phyloP scores from a whole-genome alignment of 2,797 vertebrate genomes.

The Rhinoraja longicauda region DNA sequence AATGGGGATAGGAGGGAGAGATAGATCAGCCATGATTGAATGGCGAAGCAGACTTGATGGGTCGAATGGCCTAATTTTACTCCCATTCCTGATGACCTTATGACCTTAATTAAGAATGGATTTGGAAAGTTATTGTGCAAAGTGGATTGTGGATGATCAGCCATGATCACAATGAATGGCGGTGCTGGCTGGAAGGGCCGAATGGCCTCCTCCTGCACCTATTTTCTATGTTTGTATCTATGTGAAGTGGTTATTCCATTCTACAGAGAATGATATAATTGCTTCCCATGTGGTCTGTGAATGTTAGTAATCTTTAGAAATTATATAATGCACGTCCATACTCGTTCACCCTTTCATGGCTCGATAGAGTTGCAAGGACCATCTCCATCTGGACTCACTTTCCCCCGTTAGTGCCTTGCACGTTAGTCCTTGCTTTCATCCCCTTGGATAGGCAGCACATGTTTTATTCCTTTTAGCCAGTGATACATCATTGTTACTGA shows the following conservation, averaged over 20 bases:
- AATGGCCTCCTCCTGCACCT: no score
- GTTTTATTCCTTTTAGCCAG: neutral
- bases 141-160: no score
- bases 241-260: no score
- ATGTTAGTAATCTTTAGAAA: neutral
- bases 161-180: no score
- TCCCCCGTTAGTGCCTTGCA: neutral
- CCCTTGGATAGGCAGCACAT: neutral
- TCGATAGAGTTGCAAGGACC: neutral
- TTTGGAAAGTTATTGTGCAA: neutral
- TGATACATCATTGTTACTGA: neutral
- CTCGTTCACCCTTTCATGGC: neutral
- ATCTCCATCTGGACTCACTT: neutral
- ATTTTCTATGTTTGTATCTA: no score
- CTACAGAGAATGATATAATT: neutral
- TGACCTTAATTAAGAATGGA: neutral
- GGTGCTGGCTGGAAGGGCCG: no score
- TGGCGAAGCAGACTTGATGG: no score
- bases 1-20: no score
- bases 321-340: neutral
- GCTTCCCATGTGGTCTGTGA: neutral
- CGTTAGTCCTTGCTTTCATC: neutral
- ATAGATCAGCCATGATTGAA: no score
- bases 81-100: no score
- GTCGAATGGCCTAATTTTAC: no score